Conservation (phyloP, 1,140 invertebrate genomes). For the Hyphantria cunea region DNA sequence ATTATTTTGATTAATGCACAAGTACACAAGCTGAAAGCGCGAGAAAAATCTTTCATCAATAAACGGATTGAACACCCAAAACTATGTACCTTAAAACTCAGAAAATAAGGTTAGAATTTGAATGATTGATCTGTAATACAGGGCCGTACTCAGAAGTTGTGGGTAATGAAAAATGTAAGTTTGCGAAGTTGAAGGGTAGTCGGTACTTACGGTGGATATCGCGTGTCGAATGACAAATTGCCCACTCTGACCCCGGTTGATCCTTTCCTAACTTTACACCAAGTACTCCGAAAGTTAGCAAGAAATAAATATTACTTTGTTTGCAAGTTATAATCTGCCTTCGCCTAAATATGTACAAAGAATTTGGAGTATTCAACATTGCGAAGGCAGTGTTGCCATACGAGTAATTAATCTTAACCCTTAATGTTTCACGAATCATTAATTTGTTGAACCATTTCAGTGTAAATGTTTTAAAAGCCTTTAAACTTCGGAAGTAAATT, state of each 20-base stretch:
- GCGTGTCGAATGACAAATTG: constrained; percentile 60
- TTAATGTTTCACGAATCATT: no score
- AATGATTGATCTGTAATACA: not conserved
- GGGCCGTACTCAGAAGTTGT: constrained; percentile 43
- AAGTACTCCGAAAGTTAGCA: constrained; percentile 36
- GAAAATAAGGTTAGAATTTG: constrained; percentile 1
- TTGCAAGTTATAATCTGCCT: constrained; percentile 4
- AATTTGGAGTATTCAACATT: no score
- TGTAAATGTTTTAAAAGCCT: no score
- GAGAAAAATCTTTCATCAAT: constrained; percentile 3
- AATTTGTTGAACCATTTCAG: no score
- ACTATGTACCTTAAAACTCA: not conserved
- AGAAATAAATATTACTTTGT: constrained; percentile 45
- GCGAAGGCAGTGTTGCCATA: no score
- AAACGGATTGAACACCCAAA: not conserved
- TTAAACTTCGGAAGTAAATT: no score
- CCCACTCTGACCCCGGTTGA: constrained; percentile 42
- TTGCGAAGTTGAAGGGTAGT: constrained; percentile 34
- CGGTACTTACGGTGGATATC: constrained; percentile 54
- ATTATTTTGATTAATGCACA: constrained; percentile 2
- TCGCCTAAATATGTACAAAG: not conserved
- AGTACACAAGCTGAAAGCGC: constrained; percentile 1
- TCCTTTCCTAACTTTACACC: constrained; percentile 21
- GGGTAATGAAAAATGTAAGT: constrained; percentile 65
- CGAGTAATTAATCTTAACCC: no score